phyloP scores from a whole-genome alignment of 92 coral and sea anemone genomes.

The Scolanthus callimorphus region DNA sequence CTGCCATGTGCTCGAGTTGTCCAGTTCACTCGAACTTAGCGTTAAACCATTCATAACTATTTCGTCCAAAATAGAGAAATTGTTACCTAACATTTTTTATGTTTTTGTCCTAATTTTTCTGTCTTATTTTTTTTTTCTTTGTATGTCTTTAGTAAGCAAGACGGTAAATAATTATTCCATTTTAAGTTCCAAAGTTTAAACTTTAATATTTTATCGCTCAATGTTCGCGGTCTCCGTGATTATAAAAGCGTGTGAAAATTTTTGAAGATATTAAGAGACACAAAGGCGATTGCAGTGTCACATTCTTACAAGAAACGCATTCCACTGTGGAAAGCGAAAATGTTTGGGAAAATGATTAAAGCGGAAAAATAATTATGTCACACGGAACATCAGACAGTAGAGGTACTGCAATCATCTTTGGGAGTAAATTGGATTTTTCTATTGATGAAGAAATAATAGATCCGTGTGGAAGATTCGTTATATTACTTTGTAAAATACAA shows the following conservation, averaged over 20 bases:
- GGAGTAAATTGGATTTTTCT: conserved; percentile 1
- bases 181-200: too few relatives aligned
- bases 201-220: too few relatives aligned
- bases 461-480: neutral
- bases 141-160: too few relatives aligned
- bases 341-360: conserved; percentile 1
- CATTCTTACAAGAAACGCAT: conserved; percentile 25
- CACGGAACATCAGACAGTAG: too few relatives aligned
- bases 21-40: too few relatives aligned
- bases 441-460: conserved; percentile 3
- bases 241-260: conserved; percentile 1
- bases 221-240: conserved; percentile 23
- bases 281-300: neutral
- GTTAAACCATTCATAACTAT: too few relatives aligned
- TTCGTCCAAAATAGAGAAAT: too few relatives aligned
- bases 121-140: too few relatives aligned
- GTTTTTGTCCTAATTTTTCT: too few relatives aligned
- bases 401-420: conserved; percentile 13
- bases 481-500: conserved; percentile 10
- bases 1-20: too few relatives aligned
- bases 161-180: too few relatives aligned
- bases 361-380: neutral
- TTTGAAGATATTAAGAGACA: conserved; percentile 10
- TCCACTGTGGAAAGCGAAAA: conserved; percentile 7
- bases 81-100: too few relatives aligned